phyloP scores from a whole-genome alignment of 2,113 vertebrate species.

The Anhinga anhinga region DNA sequence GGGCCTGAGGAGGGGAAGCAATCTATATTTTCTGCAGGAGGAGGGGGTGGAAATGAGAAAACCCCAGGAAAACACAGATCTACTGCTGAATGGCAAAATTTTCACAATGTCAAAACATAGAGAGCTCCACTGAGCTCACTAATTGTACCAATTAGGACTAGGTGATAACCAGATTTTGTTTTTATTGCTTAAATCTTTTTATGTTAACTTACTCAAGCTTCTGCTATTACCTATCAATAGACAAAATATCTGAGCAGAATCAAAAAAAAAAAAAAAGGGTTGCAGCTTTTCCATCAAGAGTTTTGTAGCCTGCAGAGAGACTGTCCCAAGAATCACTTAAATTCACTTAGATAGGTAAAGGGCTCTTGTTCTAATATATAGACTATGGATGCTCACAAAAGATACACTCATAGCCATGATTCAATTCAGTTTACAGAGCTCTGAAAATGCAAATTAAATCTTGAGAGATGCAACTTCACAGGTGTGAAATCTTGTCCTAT shows the following conservation, averaged over 20 bases:
- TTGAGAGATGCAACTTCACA: not conserved
- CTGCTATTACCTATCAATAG: not conserved
- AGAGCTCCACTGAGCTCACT: not conserved
- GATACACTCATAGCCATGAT: not conserved
- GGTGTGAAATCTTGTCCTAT: not conserved
- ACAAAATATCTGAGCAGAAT: not conserved
- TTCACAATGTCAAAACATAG: not conserved
- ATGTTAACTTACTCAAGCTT: not conserved
- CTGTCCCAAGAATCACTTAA: not conserved
- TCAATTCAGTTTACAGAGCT: not conserved
- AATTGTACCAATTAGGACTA: not conserved
- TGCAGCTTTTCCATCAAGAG: not conserved
- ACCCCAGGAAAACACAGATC: not conserved
- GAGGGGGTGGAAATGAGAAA: not conserved
- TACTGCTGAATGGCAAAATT: accelerated
- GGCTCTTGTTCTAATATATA: not conserved
- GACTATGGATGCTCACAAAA: not conserved
- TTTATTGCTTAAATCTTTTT: not conserved
- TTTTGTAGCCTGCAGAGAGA: not conserved
- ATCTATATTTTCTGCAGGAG: not conserved
- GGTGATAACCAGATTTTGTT: not conserved
- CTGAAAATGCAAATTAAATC: not conserved
- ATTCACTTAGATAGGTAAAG: not conserved
- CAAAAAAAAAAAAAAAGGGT: not conserved
- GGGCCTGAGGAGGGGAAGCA: not conserved